Evolutionary conservation across 2,797 vertebrate genomes (phyloP).

Genomic region (Gymnopithys bicolor): DNA sequence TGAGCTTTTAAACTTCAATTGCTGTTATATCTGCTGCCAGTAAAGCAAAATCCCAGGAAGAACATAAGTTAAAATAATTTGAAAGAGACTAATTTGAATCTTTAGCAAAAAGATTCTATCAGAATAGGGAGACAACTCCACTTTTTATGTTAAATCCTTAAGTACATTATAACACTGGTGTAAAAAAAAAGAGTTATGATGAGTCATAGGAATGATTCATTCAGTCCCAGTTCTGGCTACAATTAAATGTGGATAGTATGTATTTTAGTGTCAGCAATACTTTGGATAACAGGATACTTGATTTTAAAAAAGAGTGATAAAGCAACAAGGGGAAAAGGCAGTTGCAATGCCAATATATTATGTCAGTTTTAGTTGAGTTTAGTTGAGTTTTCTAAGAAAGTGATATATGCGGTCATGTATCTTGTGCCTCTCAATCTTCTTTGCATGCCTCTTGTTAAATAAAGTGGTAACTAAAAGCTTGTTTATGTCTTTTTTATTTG

Average conservation of each 20-base stretch:
- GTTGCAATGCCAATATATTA: neutral
- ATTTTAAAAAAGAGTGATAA: slow-evolving; percentile 8
- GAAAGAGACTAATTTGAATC: neutral
- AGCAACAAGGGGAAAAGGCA: neutral
- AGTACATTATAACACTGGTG: neutral
- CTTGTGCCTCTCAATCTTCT: neutral
- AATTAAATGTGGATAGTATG: slow-evolving; percentile 34
- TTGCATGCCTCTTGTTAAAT: neutral
- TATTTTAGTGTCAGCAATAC: slow-evolving; percentile 53
- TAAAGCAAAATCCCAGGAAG: neutral
- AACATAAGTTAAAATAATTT: neutral
- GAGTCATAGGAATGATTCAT: slow-evolving; percentile 69
- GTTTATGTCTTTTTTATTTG: neutral
- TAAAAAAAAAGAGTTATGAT: slow-evolving; percentile 52
- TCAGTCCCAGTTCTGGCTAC: slow-evolving; percentile 21
- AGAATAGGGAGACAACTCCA: neutral
- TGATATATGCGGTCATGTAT: neutral
- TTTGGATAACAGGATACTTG: slow-evolving; percentile 19
- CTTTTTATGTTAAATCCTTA: slow-evolving; percentile 27
- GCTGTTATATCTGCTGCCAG: neutral
- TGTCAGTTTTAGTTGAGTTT: neutral
- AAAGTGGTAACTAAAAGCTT: neutral
- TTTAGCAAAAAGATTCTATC: neutral
- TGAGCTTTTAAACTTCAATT: neutral
- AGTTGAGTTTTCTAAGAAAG: neutral